Evolutionary conservation across 2,888 invertebrate species (phyloP), one percentile per base, ranked within the genome.

Genomic region (Arge pagana): DNA sequence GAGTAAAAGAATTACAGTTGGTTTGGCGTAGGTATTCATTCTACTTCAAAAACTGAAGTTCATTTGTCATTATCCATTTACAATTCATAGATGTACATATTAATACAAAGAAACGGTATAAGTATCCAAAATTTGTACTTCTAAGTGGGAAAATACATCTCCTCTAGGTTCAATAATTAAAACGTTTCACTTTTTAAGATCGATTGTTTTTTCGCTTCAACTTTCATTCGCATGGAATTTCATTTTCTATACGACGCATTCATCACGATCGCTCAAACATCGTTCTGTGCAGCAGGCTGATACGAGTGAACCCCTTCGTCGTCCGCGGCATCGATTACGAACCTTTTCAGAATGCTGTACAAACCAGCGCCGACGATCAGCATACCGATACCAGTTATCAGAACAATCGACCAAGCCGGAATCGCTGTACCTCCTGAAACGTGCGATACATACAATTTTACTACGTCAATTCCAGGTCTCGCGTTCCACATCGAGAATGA

Each of bases 341-440:
- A 66, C 73, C 86, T 89, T 60, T 86, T 83, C 81, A 90, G 81
- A 8, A 85, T 74, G 0, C 83, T 77, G 65, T 87, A 91, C 0
- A 90, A 68, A 5, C 86, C 79, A 1, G 82, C 89, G 33, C 90
- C 90, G n/a, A 86, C 64, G 3, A 85, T 53, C 24, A 91, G 71
- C 82, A 90, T 87, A 36, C 82, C 83, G 8, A 89, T 72, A 16
- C 86, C 89, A 13, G 87, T 79, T 62, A 90, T 75, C 19, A 88
- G 67, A 54, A 88, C 83, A 53, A 89, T 83, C 0, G 87, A 85
- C 90, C 90, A 91, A 0, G 89, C 89, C 55, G 91, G 90, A 60
- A 90, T 84, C 7, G 85, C 82, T 48, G 83, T 83, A 42, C 86
- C 85, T 74, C 77, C 89, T 90, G 59, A 66, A 74, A 74, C 50